Base-by-base conservation (phyloP, 1,140 invertebrate species). In the Mercenaria mercenaria region DNA sequence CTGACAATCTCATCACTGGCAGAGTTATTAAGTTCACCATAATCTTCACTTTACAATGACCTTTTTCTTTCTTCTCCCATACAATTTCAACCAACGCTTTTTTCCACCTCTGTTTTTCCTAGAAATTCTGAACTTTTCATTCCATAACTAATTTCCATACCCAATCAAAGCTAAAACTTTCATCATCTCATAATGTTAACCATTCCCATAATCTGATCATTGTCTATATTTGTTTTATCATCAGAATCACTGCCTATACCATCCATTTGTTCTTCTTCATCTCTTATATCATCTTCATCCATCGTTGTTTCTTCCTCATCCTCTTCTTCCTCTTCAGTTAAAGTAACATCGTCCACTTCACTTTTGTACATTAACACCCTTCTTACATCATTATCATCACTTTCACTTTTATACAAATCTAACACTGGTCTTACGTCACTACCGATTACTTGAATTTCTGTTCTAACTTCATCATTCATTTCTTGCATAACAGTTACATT, bases 231-330 rank as follows among this genome's bases (percentile, higher is more conserved):
- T 50, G 43, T 74, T 56, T 85, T 85, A 74, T 85, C 83, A 29
- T 85, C 83, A 26, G 10, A 43, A 69, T 84, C 81, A 84, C 81
- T 84, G 20, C 32, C 81, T 43, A 85, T 85, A 39, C 26, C 69
- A 39, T 85, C 83, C 64, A 85, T 85, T 26, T 41, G 41, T 56
- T 56, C 67, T 34, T 47, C 41, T 13, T 82, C 80, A 47, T 47
- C 43, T 15, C 43, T 47, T 15, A 85, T 39, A 67, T 74, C 83
- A 56, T 74, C 83, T 32, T 72, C 83, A 72, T 83, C 81, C 52
- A 61, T 67, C 6, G 34, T 41, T 72, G 56, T 56, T 41, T 82
- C 39, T 37, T 64, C 80, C 10, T 74, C 83, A n/a, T 52, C 67
- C 26, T 74, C 83, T 74, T 85, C 83, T 2, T 50, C 80, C 37